Percentiles rank a stretch among this genome's conserved stretches.
These are phyloP conservation scores for Galeopterus variegatus DNA, from an alignment of 2,113 vertebrate genomes.

Conservation along the genomic window DNA sequence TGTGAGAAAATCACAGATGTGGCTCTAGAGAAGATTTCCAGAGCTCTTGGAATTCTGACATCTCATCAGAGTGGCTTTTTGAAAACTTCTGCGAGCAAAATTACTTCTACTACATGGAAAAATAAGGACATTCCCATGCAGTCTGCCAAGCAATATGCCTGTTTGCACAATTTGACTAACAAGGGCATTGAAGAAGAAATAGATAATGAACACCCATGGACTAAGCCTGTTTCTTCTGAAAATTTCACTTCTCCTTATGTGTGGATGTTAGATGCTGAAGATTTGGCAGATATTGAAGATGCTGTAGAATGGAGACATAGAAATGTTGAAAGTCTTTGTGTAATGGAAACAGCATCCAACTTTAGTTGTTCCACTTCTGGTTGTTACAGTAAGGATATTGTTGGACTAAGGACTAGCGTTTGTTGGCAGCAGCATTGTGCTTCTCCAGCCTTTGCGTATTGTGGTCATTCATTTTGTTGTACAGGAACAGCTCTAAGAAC, in stretches of 20 bases:
- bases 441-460: slow-evolving; percentile 91
- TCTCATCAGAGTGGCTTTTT: slow-evolving; percentile 82
- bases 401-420: slow-evolving; percentile 93
- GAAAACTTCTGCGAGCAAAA: slow-evolving; percentile 87
- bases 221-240: slow-evolving; percentile 82
- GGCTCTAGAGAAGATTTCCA: slow-evolving; percentile 94
- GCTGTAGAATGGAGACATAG: slow-evolving; percentile 94
- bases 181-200: slow-evolving; percentile 82
- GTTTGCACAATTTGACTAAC: slow-evolving; percentile 82
- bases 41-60: slow-evolving; percentile 92
- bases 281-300: slow-evolving; percentile 97
- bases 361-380: slow-evolving; percentile 87
- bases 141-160: slow-evolving; percentile 79
- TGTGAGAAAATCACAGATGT: slow-evolving; percentile 97
- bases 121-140: slow-evolving; percentile 87
- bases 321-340: slow-evolving; percentile 87
- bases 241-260: slow-evolving; percentile 87
- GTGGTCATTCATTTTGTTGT: slow-evolving; percentile 96
- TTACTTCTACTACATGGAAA: slow-evolving; percentile 86
- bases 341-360: slow-evolving; percentile 88
- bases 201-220: slow-evolving; percentile 86
- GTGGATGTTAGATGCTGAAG: slow-evolving; percentile 94
- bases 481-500: slow-evolving; percentile 93
- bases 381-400: slow-evolving; percentile 92
- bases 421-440: slow-evolving; percentile 93